Base-by-base conservation (phyloP, 2,797 vertebrate genomes). In the Characodon lateralis region DNA sequence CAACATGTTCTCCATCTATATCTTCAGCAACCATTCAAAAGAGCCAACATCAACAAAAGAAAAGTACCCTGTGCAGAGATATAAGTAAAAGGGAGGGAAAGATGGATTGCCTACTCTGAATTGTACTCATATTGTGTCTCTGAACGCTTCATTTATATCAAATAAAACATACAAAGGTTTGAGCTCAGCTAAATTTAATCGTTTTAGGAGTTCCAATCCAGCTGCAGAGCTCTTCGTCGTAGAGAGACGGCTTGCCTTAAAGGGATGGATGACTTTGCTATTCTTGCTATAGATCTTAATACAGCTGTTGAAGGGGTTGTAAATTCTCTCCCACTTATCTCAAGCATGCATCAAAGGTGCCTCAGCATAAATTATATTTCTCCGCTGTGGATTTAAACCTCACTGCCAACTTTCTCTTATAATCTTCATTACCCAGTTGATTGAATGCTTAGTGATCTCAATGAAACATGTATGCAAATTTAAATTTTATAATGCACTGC, bases 191-290 rank as follows among this genome's bases (percentile, higher is more conserved):
- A 78, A 58, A 79, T 28, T 69, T 75, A 79, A 74, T 81, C 43
- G 72, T 83, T 79, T 69, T 16, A 69, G 53, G 69, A 72, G 66
- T 73, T 81, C 61, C 79, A 69, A 26, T 78, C 28, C 66, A 56
- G 55, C 70, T 74, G 53, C 71, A 41, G 81, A 59, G 53, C 69
- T 83, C 81, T 70, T 78, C 70, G 72, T 72, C 2, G 5, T 18
- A 51, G 46, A 2, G 53, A 87, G 83, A 80, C 86, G 84, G 83
- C 75, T 78, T 46, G 69, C 66, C 50, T 75, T 73, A 70, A 69
- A 72, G 78, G 83, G 86, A 89, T 82, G 80, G 76, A 89, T 83
- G 88, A 74, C 72, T 73, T 35, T 12, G 26, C 55, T 80, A 61
- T 72, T 83, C 79, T 72, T 56, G 74, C 65, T 41, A 72, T 87